Evolutionary conservation across 2,797 vertebrate genomes (phyloP), one percentile per base, ranked within the genome.

Genomic region (Scolopax bukidnonensis): DNA sequence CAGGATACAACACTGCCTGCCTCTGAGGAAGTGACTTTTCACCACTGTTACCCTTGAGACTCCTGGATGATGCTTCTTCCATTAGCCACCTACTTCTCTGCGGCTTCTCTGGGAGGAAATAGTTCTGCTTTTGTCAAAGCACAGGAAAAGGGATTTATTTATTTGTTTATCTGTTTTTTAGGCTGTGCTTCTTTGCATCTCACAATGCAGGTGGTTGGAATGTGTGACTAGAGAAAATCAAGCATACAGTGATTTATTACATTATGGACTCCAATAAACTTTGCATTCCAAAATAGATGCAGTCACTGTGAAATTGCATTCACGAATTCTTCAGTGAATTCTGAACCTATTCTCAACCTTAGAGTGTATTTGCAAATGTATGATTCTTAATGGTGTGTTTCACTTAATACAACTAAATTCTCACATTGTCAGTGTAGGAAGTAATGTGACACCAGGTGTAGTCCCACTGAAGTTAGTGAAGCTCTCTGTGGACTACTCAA

Each of bases 111-210:
- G 48, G 41, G 57, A 94, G 74, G 78, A 87, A 89, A 71, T 80
- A 43, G 40, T 75, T 90, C 73, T 68, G 59, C 33, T 94, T 96
- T 94, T 67, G 51, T 90, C 84, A 95, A 82, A 90, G 54, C 79
- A 92, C 83, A 90, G 84, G 84, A 85, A 92, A 82, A 91, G 23
- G 70, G 54, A 48, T 93, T 81, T 93, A 95, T 95, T 91, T 92
- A 82, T 78, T 86, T 89, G 71, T 84, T 91, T 90, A 57, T 47
- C 36, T 63, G 27, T 43, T 89, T 89, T 67, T 83, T 93, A 57
- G 54, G 21, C 30, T 65, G 40, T 76, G 54, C 19, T 87, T 90
- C 80, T 89, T 84, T 92, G 59, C 64, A 27, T 76, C 25, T 86
- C 36, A 76, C 63, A 84, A 57, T 69, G n/a, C 43, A 69, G 74